Evolutionary conservation across 1,140 invertebrate species (phyloP).

Genomic region (Ceratitis capitata): DNA sequence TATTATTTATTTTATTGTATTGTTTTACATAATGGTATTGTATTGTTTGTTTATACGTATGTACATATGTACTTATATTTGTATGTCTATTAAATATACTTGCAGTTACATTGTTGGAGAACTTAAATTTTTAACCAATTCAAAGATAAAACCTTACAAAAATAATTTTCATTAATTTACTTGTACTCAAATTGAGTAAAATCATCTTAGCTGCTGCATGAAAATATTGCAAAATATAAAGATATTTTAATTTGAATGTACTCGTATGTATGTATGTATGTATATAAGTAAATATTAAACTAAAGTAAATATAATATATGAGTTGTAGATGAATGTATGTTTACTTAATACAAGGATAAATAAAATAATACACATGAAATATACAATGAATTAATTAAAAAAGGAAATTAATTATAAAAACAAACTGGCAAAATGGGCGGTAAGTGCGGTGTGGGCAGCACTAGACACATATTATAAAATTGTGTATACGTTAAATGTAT

Average conservation of each 20-base stretch:
- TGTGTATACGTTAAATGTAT: not conserved
- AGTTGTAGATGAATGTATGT: not conserved
- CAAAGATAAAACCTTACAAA: not conserved
- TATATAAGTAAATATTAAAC: not conserved
- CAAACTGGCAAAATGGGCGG: conserved; percentile 18
- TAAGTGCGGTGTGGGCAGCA: not conserved
- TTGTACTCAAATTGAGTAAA: not conserved
- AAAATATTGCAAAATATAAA: not conserved
- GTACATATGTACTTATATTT: too few species aligned
- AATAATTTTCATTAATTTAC: not conserved
- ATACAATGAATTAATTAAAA: too few species aligned
- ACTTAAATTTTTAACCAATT: not conserved
- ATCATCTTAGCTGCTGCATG: not conserved
- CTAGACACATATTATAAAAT: not conserved
- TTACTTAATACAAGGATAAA: too few species aligned
- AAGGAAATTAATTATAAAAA: not conserved
- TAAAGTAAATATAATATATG: not conserved
- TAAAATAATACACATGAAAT: not conserved
- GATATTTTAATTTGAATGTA: not conserved
- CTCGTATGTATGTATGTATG: not conserved
- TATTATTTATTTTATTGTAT: conserved; percentile 34
- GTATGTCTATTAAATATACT: too few species aligned
- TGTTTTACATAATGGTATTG: not conserved
- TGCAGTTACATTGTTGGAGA: not conserved
- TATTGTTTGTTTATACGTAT: not conserved